Conservation (phyloP, 53 echinoderm and acorn worm genomes). For the Holothuria leucospilota region DNA sequence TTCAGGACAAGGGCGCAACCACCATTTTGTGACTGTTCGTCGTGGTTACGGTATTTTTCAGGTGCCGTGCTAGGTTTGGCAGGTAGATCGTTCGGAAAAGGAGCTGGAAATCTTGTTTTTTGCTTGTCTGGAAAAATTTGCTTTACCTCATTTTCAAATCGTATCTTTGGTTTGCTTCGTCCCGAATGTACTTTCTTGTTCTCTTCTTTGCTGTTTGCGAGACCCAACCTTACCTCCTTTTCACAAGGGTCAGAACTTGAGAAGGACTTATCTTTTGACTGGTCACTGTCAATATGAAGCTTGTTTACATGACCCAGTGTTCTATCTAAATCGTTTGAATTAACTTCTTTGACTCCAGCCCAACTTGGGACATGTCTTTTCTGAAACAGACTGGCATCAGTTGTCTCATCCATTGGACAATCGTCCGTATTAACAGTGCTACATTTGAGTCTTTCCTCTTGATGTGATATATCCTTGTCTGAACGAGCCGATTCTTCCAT, state of each 20-base stretch:
- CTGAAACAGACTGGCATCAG: neutral
- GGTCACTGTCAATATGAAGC: conserved; percentile 2
- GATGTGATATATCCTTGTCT: neutral
- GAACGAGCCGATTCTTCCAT: neutral
- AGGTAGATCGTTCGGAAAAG: conserved; percentile 37
- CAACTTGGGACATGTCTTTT: too few species aligned
- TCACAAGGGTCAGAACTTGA: conserved; percentile 2
- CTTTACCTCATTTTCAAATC: neutral
- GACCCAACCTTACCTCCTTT: too few species aligned
- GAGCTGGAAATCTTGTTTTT: neutral
- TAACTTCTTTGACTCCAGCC: too few species aligned
- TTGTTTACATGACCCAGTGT: neutral
- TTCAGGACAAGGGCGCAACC: conserved; percentile 56
- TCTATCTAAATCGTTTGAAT: too few species aligned
- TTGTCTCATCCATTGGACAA: neutral
- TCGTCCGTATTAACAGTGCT: conserved; percentile 36
- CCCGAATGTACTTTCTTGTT: neutral
- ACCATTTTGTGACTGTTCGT: neutral
- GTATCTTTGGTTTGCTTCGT: neutral
- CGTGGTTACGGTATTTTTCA: neutral
- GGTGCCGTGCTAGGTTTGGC: conserved; percentile 58
- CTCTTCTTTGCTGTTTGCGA: too few species aligned
- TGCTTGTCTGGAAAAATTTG: neutral
- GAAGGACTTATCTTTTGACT: neutral
- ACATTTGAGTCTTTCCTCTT: conserved; percentile 28